phyloP scores from a whole-genome alignment of 2,797 vertebrate species.

The Cynodonichthys magdalenae region DNA sequence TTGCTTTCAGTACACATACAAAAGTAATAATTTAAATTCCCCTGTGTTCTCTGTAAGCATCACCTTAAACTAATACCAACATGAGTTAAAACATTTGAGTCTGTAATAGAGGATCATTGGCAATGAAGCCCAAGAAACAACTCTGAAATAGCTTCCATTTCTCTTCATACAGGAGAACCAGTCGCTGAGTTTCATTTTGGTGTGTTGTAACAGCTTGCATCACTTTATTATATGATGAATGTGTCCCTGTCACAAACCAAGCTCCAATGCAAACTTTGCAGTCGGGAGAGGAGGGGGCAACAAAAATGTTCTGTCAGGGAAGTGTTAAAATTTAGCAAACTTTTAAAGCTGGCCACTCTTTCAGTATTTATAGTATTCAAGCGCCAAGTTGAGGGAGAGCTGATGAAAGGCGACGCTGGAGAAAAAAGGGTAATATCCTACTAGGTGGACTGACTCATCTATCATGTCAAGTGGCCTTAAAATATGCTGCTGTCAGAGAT shows the following conservation, averaged over 20 bases:
- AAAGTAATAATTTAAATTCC: too few relatives aligned
- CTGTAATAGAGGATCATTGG: constrained; percentile 43
- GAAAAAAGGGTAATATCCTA: constrained; percentile 68
- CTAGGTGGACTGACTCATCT: constrained; percentile 57
- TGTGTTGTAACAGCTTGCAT: constrained; percentile 67
- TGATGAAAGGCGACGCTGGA: constrained; percentile 41
- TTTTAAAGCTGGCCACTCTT: constrained; percentile 61
- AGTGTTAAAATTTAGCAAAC: constrained; percentile 62
- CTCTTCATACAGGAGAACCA: constrained; percentile 41
- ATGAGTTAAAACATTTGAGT: constrained; percentile 43
- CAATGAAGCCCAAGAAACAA: constrained; percentile 40
- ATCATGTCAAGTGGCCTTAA: constrained; percentile 64
- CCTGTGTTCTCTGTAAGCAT: constrained; percentile 5
- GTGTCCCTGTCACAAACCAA: constrained; percentile 69
- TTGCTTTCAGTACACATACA: too few relatives aligned
- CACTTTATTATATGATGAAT: constrained; percentile 80
- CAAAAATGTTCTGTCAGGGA: constrained; percentile 63
- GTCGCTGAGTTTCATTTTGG: constrained; percentile 62
- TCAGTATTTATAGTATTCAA: constrained; percentile 68
- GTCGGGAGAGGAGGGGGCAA: constrained; percentile 36
- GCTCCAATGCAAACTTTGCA: constrained; percentile 69
- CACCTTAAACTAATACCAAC: constrained; percentile 1
- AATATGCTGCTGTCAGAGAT: constrained; percentile 56
- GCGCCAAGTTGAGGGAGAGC: constrained; percentile 33
- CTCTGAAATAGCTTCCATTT: constrained; percentile 47